Evolutionary conservation across 2,888 invertebrate genomes (phyloP).

Genomic region (Polyommatus iphigenia): DNA sequence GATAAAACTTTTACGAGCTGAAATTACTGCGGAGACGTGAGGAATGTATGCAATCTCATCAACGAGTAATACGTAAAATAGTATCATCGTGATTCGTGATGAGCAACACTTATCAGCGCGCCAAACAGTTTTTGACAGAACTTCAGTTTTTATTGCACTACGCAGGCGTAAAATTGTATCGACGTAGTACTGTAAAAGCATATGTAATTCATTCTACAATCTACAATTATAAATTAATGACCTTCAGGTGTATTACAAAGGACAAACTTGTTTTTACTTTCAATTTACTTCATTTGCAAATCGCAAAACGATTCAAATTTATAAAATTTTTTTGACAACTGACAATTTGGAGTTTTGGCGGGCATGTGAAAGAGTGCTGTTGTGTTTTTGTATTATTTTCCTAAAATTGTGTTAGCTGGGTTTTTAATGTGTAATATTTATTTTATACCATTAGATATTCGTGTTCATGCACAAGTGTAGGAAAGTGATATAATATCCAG

Average conservation of each 20-base stretch:
- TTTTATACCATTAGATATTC: no score
- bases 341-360: no score
- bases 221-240: background rate
- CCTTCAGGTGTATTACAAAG: background rate
- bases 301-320: background rate
- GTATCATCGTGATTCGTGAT: slow-evolving; percentile 73
- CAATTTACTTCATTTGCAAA: background rate
- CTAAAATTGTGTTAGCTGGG: no score
- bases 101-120: slow-evolving; percentile 68
- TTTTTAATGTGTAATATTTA: no score
- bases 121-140: slow-evolving; percentile 69
- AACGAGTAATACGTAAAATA: slow-evolving; percentile 66
- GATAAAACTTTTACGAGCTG: slow-evolving; percentile 44
- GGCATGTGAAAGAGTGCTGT: no score
- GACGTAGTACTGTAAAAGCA: background rate
- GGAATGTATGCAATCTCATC: slow-evolving; percentile 58
- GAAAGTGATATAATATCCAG: no score
- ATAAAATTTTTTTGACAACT: background rate
- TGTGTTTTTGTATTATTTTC: no score
- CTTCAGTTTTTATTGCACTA: slow-evolving; percentile 43
- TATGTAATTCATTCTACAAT: background rate
- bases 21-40: slow-evolving; percentile 53
- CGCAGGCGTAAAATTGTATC: slow-evolving; percentile 65
- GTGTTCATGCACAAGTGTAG: no score
- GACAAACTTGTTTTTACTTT: slow-evolving; percentile 1